Conservation (phyloP, 2,888 invertebrate species). For the Eupithecia abbreviata region DNA sequence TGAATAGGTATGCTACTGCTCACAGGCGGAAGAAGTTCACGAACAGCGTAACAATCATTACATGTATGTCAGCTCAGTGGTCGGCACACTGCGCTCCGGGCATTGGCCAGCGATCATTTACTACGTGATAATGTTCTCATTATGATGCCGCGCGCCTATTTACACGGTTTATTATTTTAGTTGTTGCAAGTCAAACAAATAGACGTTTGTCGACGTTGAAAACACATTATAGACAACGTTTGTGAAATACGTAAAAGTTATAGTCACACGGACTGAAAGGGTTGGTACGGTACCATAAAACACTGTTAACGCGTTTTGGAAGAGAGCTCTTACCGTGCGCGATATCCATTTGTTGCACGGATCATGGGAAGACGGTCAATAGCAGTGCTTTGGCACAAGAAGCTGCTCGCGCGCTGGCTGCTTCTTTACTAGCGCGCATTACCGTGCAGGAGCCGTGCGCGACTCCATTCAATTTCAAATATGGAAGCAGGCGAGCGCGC, state of each 20-base stretch:
- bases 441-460: slow-evolving; percentile 77
- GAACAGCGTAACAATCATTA: neutral
- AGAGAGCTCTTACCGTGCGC: slow-evolving; percentile 22
- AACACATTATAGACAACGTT: neutral
- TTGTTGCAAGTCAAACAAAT: neutral
- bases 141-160: slow-evolving; percentile 24
- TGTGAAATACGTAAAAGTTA: neutral
- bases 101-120: slow-evolving; percentile 22
- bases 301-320: neutral
- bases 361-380: slow-evolving; percentile 13
- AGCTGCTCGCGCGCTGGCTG: slow-evolving; percentile 54
- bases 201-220: neutral
- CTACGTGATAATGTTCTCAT: slow-evolving; percentile 38
- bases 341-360: slow-evolving; percentile 36
- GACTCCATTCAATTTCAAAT: slow-evolving; percentile 81
- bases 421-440: slow-evolving; percentile 68
- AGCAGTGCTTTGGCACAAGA: slow-evolving; percentile 33
- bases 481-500: slow-evolving; percentile 73
- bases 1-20: neutral
- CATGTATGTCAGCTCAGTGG: slow-evolving; percentile 1
- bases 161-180: neutral
- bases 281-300: neutral
- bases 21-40: neutral
- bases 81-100: slow-evolving; percentile 30
- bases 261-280: neutral